phyloP scores from a whole-genome alignment of 1,140 invertebrate species.

The Bombus ignitus region DNA sequence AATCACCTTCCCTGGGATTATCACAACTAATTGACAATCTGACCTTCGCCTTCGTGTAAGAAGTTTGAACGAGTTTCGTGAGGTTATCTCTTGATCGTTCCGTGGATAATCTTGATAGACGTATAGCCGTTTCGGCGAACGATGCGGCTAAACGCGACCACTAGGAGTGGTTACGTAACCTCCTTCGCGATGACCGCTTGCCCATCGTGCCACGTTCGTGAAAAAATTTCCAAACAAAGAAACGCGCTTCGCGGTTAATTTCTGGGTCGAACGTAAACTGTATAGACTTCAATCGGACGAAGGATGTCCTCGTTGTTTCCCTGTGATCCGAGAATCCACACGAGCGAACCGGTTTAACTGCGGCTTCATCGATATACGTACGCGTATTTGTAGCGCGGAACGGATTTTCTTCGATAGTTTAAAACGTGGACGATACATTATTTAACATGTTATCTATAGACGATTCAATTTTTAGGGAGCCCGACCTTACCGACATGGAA shows the following conservation, averaged over 20 bases:
- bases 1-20: neutral
- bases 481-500: no score
- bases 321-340: slow-evolving; percentile 32
- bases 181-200: no score
- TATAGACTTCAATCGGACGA: slow-evolving; percentile 24
- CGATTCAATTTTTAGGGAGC: no score
- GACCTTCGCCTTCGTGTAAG: slow-evolving; percentile 33
- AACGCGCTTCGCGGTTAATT: neutral
- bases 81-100: slow-evolving; percentile 17
- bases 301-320: neutral
- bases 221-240: neutral
- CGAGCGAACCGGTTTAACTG: slow-evolving; percentile 21
- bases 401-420: neutral
- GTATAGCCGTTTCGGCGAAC: neutral
- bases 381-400: neutral
- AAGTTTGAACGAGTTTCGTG: slow-evolving; percentile 11
- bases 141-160: neutral
- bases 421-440: no score
- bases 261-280: neutral
- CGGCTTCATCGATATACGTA: slow-evolving; percentile 12
- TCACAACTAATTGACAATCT: slow-evolving; percentile 12
- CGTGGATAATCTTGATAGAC: slow-evolving; percentile 5
- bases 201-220: neutral
- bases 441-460: no score
- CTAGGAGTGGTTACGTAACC: neutral